Conservation (phyloP, 2,888 invertebrate species). For the Agrenia bidenticulata region DNA sequence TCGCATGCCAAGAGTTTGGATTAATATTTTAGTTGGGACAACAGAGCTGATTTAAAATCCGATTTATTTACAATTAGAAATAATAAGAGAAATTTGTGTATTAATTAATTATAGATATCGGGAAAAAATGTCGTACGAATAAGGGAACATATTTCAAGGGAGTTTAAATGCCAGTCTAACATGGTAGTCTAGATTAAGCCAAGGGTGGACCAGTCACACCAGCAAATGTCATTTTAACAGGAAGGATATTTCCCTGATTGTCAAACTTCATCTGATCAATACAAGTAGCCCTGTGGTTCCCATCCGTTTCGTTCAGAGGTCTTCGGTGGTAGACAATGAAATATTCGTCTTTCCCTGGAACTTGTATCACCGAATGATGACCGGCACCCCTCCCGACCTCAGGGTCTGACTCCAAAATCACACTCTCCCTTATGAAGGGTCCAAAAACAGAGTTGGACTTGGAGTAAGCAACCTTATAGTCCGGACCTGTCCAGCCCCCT, state of each 20-base stretch:
- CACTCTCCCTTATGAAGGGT: slow-evolving; percentile 29
- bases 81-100: too few relatives aligned
- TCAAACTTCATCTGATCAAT: slow-evolving; percentile 45
- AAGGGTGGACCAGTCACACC: slow-evolving; percentile 34
- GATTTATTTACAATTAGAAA: too few relatives aligned
- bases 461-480: slow-evolving; percentile 46
- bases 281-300: slow-evolving; percentile 39
- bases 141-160: too few relatives aligned
- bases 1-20: too few relatives aligned
- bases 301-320: slow-evolving; percentile 34
- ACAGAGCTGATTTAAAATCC: too few relatives aligned
- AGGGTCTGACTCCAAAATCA: slow-evolving; percentile 42
- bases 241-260: slow-evolving; percentile 34
- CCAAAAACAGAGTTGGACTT: slow-evolving; percentile 35
- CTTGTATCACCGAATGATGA: slow-evolving; percentile 43
- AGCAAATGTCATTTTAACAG: slow-evolving; percentile 35
- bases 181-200: too few relatives aligned
- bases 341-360: slow-evolving; percentile 33
- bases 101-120: too few relatives aligned
- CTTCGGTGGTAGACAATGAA: slow-evolving; percentile 46
- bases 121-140: too few relatives aligned
- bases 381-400: slow-evolving; percentile 44
- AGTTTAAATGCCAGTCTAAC: too few relatives aligned
- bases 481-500: slow-evolving; percentile 44
- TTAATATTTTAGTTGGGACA: too few relatives aligned